Percentiles rank a stretch among this genome's conserved stretches.
Conservation (phyloP, 2,113 vertebrate genomes). For the Oreochromis spilurus region DNA sequence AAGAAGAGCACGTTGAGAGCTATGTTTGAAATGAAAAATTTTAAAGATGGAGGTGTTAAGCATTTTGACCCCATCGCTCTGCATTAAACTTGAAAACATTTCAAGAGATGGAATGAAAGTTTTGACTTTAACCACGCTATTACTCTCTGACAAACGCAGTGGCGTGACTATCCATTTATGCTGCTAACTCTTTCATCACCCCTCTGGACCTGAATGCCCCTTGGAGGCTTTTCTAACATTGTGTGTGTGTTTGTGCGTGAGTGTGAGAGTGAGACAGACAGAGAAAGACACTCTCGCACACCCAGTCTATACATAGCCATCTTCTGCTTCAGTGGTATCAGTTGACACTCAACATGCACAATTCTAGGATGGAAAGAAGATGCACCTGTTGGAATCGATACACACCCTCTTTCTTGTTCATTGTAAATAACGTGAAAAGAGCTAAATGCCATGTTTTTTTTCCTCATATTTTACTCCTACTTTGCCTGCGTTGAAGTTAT, state of each 20-base stretch:
- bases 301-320: conserved; percentile 53
- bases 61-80: not conserved
- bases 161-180: not conserved
- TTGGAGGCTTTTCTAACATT: not conserved
- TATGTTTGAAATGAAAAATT: not conserved
- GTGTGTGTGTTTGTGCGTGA: not conserved
- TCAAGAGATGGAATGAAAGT: not conserved
- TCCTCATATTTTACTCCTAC: not conserved
- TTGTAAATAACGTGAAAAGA: not conserved
- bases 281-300: not conserved
- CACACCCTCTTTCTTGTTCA: not conserved
- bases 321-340: not conserved
- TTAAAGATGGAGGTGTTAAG: not conserved
- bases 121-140: not conserved
- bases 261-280: not conserved
- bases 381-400: not conserved
- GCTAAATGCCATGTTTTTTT: not conserved
- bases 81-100: not conserved
- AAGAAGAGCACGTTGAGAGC: not conserved
- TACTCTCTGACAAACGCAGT: not conserved
- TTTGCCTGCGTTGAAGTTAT: not conserved
- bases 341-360: not conserved
- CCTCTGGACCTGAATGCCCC: not conserved
- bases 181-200: not conserved
- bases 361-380: not conserved